phyloP scores from a whole-genome alignment of 2,797 vertebrate genomes.

The Acanthurus lineatus region DNA sequence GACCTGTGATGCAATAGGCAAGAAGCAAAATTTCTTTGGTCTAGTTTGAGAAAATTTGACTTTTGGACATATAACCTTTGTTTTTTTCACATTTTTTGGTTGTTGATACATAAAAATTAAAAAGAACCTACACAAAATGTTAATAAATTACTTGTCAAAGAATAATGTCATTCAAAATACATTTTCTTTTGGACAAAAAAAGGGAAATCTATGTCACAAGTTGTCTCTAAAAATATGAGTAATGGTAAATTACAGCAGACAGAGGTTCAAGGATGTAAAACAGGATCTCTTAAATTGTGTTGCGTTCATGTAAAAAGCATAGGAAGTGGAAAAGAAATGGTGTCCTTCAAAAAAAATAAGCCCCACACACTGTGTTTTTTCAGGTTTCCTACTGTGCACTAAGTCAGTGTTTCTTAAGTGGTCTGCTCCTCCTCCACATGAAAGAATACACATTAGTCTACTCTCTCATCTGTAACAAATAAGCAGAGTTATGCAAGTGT shows the following conservation, averaged over 20 bases:
- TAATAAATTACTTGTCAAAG: too few species aligned
- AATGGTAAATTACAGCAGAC: too few species aligned
- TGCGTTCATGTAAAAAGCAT: neutral
- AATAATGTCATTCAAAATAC: too few species aligned
- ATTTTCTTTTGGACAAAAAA: too few species aligned
- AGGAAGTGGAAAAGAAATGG: slow-evolving; percentile 2
- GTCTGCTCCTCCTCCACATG: slow-evolving; percentile 34
- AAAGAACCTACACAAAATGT: neutral
- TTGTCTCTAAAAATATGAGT: too few species aligned
- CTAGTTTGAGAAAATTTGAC: neutral
- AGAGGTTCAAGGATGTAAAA: neutral
- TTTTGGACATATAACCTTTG: neutral
- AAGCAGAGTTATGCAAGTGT: slow-evolving; percentile 77
- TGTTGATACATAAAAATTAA: neutral
- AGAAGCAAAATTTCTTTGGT: neutral
- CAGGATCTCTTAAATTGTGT: neutral
- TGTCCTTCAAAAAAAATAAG: slow-evolving; percentile 3
- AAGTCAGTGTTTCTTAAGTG: slow-evolving; percentile 41
- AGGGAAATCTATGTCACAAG: too few species aligned
- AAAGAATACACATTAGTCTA: slow-evolving; percentile 58
- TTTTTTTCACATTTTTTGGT: neutral
- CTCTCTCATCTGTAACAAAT: slow-evolving; percentile 74
- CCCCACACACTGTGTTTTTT: neutral
- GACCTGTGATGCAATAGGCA: neutral
- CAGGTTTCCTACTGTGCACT: slow-evolving; percentile 31